Evolutionary conservation across 92 coral and sea anemone genomes (phyloP).

Genomic region (Plumapathes pennacea): DNA sequence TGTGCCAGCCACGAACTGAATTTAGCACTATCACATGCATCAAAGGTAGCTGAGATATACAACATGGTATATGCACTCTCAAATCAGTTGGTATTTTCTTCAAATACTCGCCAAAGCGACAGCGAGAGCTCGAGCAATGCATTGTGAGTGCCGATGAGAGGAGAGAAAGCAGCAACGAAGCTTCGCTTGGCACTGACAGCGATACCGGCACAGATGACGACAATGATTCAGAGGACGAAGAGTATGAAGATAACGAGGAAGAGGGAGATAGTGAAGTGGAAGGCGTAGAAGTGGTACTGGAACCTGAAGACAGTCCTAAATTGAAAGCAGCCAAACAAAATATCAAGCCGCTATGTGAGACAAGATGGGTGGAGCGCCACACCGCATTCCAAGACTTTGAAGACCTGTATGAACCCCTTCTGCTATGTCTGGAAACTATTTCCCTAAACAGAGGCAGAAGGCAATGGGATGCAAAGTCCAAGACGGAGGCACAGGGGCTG

Average conservation of each 20-base stretch:
- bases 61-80: constrained; percentile 44
- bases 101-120: constrained; percentile 55
- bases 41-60: constrained; percentile 44
- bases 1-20: constrained; percentile 45
- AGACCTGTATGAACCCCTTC: constrained; percentile 40
- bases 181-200: no score
- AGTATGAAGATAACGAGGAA: constrained; percentile 26
- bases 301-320: constrained; percentile 38
- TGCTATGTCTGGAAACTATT: constrained; percentile 41
- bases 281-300: constrained; percentile 14
- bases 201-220: no score
- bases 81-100: constrained; percentile 55
- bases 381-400: constrained; percentile 57
- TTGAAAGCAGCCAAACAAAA: constrained; percentile 39
- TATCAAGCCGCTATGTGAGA: constrained; percentile 60
- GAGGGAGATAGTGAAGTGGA: constrained; percentile 14
- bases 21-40: constrained; percentile 45
- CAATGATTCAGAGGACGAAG: no score
- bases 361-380: constrained; percentile 64
- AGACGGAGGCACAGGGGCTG: constrained; percentile 53
- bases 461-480: constrained; percentile 49
- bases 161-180: no score
- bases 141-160: no score
- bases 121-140: constrained; percentile 32
- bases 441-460: constrained; percentile 21